Evolutionary conservation across 2,888 invertebrate genomes (phyloP), one percentile per base, ranked within the genome.

Genomic region (Chrysodeixis includens): DNA sequence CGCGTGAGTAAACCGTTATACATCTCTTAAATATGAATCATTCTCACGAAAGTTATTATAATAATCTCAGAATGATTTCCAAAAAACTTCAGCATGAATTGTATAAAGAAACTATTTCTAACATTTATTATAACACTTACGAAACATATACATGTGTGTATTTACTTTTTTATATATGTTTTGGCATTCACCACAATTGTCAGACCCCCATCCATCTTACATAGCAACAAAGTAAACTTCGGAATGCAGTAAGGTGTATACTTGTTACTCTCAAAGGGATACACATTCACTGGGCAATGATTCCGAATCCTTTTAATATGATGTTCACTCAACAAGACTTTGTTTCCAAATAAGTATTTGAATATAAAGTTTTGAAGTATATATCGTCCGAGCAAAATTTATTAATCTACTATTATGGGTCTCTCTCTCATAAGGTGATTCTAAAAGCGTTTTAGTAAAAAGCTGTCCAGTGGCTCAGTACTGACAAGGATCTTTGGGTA

Each of bases 211-310:
- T 49, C 68, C 40, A 35, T 32, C n/a, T 57, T 35, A 51, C 8
- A 20, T 59, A 62, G 49, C 56, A 61, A 56, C 52, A 26, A 22
- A 35, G 53, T 61, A 56, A 62, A 67, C 56, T 79, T 68, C 71
- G 46, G 16, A 46, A 57, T 56, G 46, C 22, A 30, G 40, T 30
- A 26, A 55, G 63, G 56, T 66, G 62, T 68, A 62, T 63, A 53
- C 44, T 32, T 62, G 56, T 67, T 55, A 71, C 52, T 75, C 60
- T 26, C 35, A 51, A 66, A 60, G 16, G 32, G 46, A 49, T 64
- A 6, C 46, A 71, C 35, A 62, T 62, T 79, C 57, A 68, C 55
- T 66, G 66, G 57, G 62, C 62, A 64, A 61, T 55, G 46, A 49
- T 53, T 51, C 7, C 9, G 9, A 64, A 53, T 55, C 59, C 52